A percentile compares a stretch with the other conserved stretches of the same genome.
Conservation (phyloP, 2,797 vertebrate species). For the Pipistrellus pygmaeus region DNA sequence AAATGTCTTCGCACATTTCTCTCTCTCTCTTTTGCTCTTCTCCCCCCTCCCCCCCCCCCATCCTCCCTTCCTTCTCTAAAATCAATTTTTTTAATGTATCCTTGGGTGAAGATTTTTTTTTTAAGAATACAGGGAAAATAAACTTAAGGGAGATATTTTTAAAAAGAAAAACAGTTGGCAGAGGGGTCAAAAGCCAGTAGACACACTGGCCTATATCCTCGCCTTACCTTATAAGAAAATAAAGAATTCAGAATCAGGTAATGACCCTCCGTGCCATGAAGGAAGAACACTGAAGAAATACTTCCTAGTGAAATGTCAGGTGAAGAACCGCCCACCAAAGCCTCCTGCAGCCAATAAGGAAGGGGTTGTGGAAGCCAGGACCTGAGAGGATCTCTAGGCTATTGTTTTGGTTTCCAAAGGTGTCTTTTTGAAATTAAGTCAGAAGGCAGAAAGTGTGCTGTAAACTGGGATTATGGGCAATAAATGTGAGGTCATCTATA, state of each 20-base stretch:
- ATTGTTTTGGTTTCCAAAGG: neutral
- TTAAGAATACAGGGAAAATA: neutral
- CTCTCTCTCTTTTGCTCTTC: neutral
- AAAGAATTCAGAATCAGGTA: neutral
- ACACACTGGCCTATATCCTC: neutral
- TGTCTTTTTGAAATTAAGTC: neutral
- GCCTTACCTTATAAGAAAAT: neutral
- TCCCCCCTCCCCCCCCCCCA: too few relatives aligned
- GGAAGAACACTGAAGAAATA: neutral
- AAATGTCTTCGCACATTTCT: neutral
- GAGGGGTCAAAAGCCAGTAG: neutral
- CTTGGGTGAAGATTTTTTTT: neutral
- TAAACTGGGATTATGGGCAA: neutral
- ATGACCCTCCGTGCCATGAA: neutral
- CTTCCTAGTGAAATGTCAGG: neutral
- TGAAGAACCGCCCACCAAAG: neutral
- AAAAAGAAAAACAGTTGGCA: neutral
- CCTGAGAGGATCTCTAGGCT: neutral
- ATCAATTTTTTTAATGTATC: neutral
- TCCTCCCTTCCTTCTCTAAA: neutral
- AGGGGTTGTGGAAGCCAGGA: neutral
- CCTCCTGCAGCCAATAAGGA: neutral
- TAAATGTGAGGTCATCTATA: neutral
- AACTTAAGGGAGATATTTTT: neutral
- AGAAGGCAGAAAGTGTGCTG: neutral